Base-by-base conservation (phyloP, 1,140 invertebrate species). In the Pemphigus obesinymphae region DNA sequence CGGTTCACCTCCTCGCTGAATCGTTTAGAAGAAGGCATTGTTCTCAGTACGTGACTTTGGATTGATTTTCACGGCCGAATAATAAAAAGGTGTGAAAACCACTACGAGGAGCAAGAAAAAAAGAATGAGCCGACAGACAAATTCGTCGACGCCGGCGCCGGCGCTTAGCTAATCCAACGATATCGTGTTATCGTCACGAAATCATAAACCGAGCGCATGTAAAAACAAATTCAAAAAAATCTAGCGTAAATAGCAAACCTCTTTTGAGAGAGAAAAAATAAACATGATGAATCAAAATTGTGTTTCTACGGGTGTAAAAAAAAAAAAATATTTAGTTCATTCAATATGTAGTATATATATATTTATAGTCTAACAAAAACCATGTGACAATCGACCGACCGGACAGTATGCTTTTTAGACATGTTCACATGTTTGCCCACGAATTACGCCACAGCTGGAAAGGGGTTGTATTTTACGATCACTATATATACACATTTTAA, bases 71-170 rank as follows among this genome's bases (percentile, higher is more conserved):
- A 80, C 55, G 37, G 37, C 23, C 37, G 20, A 80, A 37, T 17
- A 43, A 63, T 80, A 80, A 31, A 78, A 80, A 80, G 76, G 76
- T 80, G 76, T 80, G 76, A 80, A 80, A 80, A 80, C 55, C 31
- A 80, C 34, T 40, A 40, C 23, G 55, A 80, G 55, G 55, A 63
- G 76, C 48, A 80, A 43, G n/a, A n/a, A 63, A 76, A 55, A 58
- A 58, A 80, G 37, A 45, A 43, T 10, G n/a, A 61, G 55, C 76
- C 76, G 76, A 80, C 76, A 80, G 50, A 80, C 55, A 80, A 26
- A 80, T 80, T 20, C 17, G 55, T 61, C 31, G 55, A 26, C 76
- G 55, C 37, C 53, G 53, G 66, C 66, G 66, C 68, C 43, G 31
- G 55, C 73, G 73, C 50, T 76, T 76, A 15, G 15, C 55, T 63